These are phyloP conservation scores for Gallinago paraguaiae DNA, from an alignment of 2,113 vertebrate species.

Conservation along the genomic window DNA sequence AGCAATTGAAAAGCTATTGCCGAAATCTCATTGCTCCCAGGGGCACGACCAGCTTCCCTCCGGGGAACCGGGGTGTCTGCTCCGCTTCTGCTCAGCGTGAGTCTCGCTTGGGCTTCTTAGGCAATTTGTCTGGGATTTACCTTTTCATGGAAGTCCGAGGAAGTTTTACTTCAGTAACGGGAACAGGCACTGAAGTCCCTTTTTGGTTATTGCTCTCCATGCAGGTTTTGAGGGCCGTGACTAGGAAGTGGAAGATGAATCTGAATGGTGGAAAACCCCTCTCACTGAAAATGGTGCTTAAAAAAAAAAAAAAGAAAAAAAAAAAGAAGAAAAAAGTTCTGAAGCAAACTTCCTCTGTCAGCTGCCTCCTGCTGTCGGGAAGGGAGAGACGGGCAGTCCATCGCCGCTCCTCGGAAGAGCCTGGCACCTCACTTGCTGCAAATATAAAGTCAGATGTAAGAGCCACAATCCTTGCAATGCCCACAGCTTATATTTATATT, in stretches of 20 bases:
- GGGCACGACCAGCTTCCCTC: neutral
- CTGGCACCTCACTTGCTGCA: neutral
- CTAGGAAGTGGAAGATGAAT: constrained; percentile 1
- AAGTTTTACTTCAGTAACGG: neutral
- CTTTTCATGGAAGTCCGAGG: neutral
- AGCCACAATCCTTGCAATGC: rapidly evolving
- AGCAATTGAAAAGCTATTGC: neutral
- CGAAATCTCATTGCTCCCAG: neutral
- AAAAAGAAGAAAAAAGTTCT: neutral
- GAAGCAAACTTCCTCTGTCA: neutral
- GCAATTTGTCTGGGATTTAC: neutral
- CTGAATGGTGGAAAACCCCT: constrained; percentile 26
- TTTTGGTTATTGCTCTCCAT: neutral
- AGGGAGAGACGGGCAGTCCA: neutral
- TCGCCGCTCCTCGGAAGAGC: rapidly evolving
- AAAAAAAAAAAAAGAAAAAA: neutral
- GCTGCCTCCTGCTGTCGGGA: neutral
- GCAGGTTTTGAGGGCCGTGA: neutral
- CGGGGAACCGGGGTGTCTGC: rapidly evolving
- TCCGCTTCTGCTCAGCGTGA: neutral
- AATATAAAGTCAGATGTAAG: neutral
- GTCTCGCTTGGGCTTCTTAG: neutral
- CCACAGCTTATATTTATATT: neutral
- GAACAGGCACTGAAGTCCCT: neutral
- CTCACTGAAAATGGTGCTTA: neutral